Conservation (phyloP, 1,140 invertebrate genomes). For the Euschistus heros region DNA sequence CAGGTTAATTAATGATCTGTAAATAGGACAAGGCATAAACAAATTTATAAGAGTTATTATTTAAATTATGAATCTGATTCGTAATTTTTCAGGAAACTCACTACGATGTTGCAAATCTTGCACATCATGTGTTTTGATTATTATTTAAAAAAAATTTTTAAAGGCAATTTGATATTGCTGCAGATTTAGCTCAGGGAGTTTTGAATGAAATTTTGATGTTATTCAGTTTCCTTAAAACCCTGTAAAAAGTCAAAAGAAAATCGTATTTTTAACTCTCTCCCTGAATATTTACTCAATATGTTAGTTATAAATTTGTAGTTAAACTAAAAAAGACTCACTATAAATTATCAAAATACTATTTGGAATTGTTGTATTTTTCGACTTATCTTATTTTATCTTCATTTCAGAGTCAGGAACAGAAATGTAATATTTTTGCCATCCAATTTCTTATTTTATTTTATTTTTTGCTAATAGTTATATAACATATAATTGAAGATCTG, state of each 20-base stretch:
- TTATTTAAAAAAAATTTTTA: background rate
- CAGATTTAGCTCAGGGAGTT: constrained; percentile 17
- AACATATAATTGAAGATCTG: no score
- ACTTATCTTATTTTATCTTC: no score
- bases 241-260: background rate
- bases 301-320: constrained; percentile 5
- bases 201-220: background rate
- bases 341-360: background rate
- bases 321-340: background rate
- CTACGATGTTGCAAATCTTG: background rate
- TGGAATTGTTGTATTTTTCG: background rate
- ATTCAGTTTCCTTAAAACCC: background rate
- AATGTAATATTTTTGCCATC: no score
- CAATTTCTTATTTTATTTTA: no score
- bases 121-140: background rate
- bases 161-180: constrained; percentile 9
- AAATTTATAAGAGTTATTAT: background rate
- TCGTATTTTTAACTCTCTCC: background rate
- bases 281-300: background rate
- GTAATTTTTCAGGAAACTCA: background rate
- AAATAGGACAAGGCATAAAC: background rate
- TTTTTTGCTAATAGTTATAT: no score
- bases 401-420: no score
- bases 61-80: background rate
- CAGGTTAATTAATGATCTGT: background rate